phyloP scores from a whole-genome alignment of 92 coral and sea anemone species.

The Parazoanthus swiftii region DNA sequence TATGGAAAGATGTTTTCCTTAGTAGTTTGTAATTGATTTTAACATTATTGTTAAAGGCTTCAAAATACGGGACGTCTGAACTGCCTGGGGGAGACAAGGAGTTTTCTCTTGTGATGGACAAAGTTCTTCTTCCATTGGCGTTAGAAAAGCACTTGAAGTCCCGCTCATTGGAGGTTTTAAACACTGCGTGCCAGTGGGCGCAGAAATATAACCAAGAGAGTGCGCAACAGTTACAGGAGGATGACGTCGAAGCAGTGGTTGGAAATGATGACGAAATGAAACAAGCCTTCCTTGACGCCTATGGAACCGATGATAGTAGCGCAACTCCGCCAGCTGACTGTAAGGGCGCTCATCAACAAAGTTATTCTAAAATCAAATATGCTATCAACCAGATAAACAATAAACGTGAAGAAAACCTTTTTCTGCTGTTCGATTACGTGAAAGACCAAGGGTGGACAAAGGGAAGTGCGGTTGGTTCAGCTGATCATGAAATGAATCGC shows the following conservation, averaged over 20 bases:
- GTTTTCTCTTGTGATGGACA: too few species aligned
- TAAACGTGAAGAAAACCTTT: conserved; percentile 33
- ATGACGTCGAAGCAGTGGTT: conserved; percentile 18
- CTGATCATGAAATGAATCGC: conserved; percentile 69
- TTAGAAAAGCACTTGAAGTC: too few species aligned
- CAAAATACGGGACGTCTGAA: too few species aligned
- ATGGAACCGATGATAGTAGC: background rate
- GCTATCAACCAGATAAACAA: conserved; percentile 11
- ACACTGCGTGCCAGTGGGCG: too few species aligned
- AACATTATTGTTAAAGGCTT: too few species aligned
- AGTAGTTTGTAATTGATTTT: too few species aligned
- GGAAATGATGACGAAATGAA: conserved; percentile 31
- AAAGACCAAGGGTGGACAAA: conserved; percentile 70
- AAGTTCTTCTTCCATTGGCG: too few species aligned
- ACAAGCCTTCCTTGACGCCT: conserved; percentile 1
- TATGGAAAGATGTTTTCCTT: too few species aligned
- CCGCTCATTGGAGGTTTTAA: too few species aligned
- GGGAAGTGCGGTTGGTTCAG: conserved; percentile 78
- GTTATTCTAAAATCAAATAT: background rate
- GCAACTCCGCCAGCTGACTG: background rate
- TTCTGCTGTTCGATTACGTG: background rate
- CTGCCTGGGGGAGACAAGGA: too few species aligned
- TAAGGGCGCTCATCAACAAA: background rate
- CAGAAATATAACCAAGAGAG: too few species aligned
- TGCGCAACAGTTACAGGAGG: too few species aligned